Conservation (phyloP, 2,888 invertebrate genomes). For the Mimas tiliae region DNA sequence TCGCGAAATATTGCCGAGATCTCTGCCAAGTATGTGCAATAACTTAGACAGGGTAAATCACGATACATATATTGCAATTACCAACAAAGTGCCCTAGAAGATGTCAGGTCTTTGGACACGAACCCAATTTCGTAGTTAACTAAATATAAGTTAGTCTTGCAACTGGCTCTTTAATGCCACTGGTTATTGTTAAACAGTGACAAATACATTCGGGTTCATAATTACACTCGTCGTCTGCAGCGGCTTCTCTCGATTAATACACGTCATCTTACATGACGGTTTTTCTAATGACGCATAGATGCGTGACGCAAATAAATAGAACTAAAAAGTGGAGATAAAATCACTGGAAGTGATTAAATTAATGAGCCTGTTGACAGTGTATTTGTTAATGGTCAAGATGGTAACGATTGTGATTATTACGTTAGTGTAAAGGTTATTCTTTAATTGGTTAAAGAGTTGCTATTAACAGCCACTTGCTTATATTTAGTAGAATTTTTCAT, state of each 20-base stretch:
- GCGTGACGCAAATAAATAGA: background rate
- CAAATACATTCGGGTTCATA: background rate
- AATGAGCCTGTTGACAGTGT: conserved; percentile 10
- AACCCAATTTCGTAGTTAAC: conserved; percentile 6
- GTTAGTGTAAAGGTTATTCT: background rate
- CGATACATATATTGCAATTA: background rate
- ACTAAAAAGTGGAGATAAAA: conserved; percentile 10
- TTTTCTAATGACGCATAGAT: background rate
- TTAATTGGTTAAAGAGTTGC: background rate
- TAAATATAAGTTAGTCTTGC: background rate
- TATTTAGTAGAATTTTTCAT: too few species aligned
- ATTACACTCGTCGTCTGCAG: background rate
- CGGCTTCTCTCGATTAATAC: background rate
- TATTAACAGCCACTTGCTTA: too few species aligned
- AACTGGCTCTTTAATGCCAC: background rate
- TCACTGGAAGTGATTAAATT: conserved; percentile 6
- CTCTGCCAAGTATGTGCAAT: background rate
- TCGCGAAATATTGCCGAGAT: conserved; percentile 1
- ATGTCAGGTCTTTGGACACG: background rate
- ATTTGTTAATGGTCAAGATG: background rate
- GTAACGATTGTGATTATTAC: background rate
- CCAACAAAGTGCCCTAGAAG: background rate
- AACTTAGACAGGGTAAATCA: conserved; percentile 2
- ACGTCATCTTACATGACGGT: background rate
- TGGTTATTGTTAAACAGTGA: conserved; percentile 3